These are phyloP conservation scores for Chymomyza procnemis DNA, from an alignment of 2,888 invertebrate genomes.

Conservation along the genomic window DNA sequence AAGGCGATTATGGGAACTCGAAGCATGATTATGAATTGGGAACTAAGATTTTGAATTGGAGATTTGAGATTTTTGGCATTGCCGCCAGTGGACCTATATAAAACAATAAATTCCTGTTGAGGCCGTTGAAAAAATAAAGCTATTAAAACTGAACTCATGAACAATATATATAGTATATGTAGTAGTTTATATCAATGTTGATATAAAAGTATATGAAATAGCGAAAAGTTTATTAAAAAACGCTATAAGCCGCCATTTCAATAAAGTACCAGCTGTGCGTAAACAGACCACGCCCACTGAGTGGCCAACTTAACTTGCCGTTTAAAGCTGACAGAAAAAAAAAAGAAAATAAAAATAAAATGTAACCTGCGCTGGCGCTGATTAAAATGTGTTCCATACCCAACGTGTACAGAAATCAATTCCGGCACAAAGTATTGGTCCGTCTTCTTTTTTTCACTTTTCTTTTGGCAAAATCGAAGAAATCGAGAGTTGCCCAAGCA, in stretches of 20 bases:
- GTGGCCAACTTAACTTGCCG: conserved; percentile 59
- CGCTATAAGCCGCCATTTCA: conserved; percentile 64
- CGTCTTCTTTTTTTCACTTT: neutral
- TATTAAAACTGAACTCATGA: conserved; percentile 7
- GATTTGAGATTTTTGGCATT: conserved; percentile 22
- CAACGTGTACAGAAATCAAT: conserved; percentile 27
- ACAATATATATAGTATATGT: neutral
- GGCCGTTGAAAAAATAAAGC: conserved; percentile 23
- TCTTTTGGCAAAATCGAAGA: conserved; percentile 10
- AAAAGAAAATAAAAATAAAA: too few species aligned
- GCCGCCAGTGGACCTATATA: conserved; percentile 35
- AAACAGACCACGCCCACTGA: conserved; percentile 47
- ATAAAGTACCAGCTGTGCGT: conserved; percentile 73
- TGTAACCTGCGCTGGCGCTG: conserved; percentile 4
- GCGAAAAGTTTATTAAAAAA: conserved; percentile 54
- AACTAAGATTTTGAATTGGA: conserved; percentile 53
- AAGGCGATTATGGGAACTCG: conserved; percentile 50
- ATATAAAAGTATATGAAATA: neutral
- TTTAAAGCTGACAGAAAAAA: conserved; percentile 43
- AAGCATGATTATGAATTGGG: conserved; percentile 65
- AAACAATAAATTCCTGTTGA: conserved; percentile 9
- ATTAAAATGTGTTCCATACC: conserved; percentile 7
- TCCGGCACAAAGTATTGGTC: conserved; percentile 9
- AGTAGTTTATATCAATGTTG: neutral
- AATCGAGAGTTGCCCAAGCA: conserved; percentile 52